Evolutionary conservation across 2,888 invertebrate species (phyloP), one percentile per base, ranked within the genome.

Genomic region (Pseudeuparius sepicola): DNA sequence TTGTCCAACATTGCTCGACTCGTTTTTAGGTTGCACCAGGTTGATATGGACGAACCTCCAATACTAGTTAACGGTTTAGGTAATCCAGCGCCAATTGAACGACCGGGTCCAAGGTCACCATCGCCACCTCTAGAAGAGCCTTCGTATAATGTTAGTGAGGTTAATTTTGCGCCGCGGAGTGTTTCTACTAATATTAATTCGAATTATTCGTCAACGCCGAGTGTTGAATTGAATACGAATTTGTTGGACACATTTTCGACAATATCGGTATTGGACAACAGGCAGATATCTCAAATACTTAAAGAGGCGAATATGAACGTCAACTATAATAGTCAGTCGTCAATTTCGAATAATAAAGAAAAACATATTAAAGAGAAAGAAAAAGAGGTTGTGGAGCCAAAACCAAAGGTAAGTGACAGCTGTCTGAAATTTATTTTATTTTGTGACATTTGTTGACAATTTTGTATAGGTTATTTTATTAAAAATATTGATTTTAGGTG

Each of bases 41-140:
- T n/a, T n/a, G n/a, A n/a, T n/a, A 51, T 56, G 34, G 59, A 59
- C 23, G 59, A 59, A 39, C 44, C 48, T 1, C 50, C 54, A 7
- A 37, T 14, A 13, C 14, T 52, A 12, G 49, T 56, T 32, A 62
- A 61, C 37, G 61, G 61, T 15, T 44, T 56, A 13, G 61, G 60
- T 37, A 52, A 46, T 30, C 45, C 51, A 3, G 42, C 51, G 4
- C 39, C 49, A 4, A 50, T 46, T 24, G 60, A 61, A 42, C 39
- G 61, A 15, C 53, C 57, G 6, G 44, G 59, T 16, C 60, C 61
- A 10, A 60, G 61, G 1, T 61, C 61, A 1, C 62, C 61, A 9
- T 52, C 60, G 2, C 56, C 59, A 9, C 49, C 56, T 2, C 44
- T 55, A 10, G 60, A 60, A 40, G 40, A 54, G 30, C 56, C 57